phyloP scores from a whole-genome alignment of 2,888 invertebrate species.

The Sphecodes monilicornis region DNA sequence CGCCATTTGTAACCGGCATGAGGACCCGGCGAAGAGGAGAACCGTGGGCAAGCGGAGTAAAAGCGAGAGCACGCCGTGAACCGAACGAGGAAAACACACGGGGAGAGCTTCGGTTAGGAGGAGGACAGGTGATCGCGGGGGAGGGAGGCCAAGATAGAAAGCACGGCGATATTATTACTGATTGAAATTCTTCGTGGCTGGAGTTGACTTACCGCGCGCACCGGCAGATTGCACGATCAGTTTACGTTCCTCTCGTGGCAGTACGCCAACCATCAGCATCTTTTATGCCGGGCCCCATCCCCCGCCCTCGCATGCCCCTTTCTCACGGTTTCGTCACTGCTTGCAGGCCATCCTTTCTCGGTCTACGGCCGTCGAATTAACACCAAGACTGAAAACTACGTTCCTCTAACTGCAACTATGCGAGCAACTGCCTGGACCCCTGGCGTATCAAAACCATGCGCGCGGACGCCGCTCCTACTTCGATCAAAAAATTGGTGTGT shows the following conservation, averaged over 20 bases:
- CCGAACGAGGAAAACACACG: not conserved
- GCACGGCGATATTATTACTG: conserved; percentile 73
- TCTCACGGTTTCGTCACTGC: conserved; percentile 16
- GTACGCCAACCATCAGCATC: conserved; percentile 58
- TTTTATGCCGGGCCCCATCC: conserved; percentile 17
- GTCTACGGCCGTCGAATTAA: not conserved
- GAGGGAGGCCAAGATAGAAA: conserved; percentile 54
- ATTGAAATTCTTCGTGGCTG: conserved; percentile 75
- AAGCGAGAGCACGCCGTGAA: conserved; percentile 19
- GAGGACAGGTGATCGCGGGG: conserved; percentile 3
- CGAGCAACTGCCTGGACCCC: not conserved
- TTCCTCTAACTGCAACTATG: not conserved
- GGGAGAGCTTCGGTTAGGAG: conserved; percentile 5
- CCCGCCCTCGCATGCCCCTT: conserved; percentile 12
- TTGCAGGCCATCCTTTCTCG: conserved; percentile 15
- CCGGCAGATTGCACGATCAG: conserved; percentile 75
- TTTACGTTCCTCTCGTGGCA: conserved; percentile 73
- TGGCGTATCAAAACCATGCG: not conserved
- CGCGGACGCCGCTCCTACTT: not conserved
- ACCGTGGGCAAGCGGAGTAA: conserved; percentile 46
- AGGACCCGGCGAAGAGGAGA: conserved; percentile 42
- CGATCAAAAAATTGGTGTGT: not conserved
- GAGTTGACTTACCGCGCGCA: conserved; percentile 75
- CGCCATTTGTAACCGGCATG: conserved; percentile 74
- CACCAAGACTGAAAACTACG: not conserved